Percentiles rank a stretch among this genome's conserved stretches.
phyloP scores from a whole-genome alignment of 2,797 vertebrate genomes.

The Brachymystax lenok region DNA sequence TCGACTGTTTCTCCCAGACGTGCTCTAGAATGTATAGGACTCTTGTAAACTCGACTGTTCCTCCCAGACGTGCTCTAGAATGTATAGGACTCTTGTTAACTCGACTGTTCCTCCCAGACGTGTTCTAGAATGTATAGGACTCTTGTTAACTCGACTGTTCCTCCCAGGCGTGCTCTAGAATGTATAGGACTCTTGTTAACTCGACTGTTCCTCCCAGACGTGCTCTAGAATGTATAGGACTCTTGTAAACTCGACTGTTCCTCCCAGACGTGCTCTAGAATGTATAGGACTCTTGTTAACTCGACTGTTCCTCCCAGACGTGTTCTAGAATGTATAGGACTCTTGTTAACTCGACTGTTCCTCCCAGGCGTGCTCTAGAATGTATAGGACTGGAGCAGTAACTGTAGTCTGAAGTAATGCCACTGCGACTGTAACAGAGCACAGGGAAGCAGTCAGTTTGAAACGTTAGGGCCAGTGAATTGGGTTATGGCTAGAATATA shows the following conservation, averaged over 20 bases:
- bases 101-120: neutral
- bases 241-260: too few species aligned
- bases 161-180: constrained; percentile 21
- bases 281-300: constrained; percentile 17
- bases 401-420: constrained; percentile 28
- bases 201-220: neutral
- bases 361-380: constrained; percentile 21
- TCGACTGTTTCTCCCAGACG: neutral
- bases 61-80: constrained; percentile 22
- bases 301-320: neutral
- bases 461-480: constrained; percentile 31
- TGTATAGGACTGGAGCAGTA: constrained; percentile 30
- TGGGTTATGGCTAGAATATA: constrained; percentile 1
- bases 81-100: constrained; percentile 17
- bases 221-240: constrained; percentile 36
- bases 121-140: constrained; percentile 36
- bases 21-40: constrained; percentile 37
- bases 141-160: too few species aligned
- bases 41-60: too few species aligned
- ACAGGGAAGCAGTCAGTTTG: constrained; percentile 38
- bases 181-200: constrained; percentile 18
- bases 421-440: constrained; percentile 38
- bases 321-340: constrained; percentile 36
- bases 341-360: too few species aligned
- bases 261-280: constrained; percentile 22